Conservation (phyloP, 92 coral and sea anemone genomes). For the Phenganax marumi region DNA sequence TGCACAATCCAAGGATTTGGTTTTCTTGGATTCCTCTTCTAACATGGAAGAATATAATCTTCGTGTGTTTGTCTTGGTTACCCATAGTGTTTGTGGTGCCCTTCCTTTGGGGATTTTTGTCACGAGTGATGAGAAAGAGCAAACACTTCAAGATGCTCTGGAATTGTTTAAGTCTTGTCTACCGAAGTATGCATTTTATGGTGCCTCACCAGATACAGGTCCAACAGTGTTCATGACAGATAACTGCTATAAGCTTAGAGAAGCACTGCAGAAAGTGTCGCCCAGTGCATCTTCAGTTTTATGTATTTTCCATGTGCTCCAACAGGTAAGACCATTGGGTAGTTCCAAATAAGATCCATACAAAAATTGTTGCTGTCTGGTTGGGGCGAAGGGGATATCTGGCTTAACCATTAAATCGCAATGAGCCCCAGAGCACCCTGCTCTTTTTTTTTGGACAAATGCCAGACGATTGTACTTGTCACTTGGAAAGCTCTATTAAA, state of each 20-base stretch:
- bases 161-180: slow-evolving; percentile 4
- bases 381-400: not conserved
- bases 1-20: too few relatives aligned
- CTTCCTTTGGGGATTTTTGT: slow-evolving; percentile 30
- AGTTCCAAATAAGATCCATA: too few relatives aligned
- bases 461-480: not conserved
- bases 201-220: not conserved
- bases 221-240: slow-evolving; percentile 26
- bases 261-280: slow-evolving; percentile 15
- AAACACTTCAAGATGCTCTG: slow-evolving; percentile 19
- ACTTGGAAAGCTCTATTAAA: not conserved
- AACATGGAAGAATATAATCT: slow-evolving; percentile 7
- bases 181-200: slow-evolving; percentile 5
- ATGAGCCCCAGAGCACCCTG: not conserved
- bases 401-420: not conserved
- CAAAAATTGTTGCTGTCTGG: not conserved
- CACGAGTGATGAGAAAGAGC: slow-evolving; percentile 29
- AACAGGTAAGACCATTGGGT: not conserved
- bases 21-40: not conserved
- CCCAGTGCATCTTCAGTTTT: slow-evolving; percentile 12
- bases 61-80: not conserved
- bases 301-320: slow-evolving; percentile 32
- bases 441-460: not conserved
- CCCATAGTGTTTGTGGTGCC: slow-evolving; percentile 23
- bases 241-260: slow-evolving; percentile 28